These are phyloP conservation scores for Synergus gifuensis DNA, from an alignment of 2,888 invertebrate species.

Conservation along the genomic window DNA sequence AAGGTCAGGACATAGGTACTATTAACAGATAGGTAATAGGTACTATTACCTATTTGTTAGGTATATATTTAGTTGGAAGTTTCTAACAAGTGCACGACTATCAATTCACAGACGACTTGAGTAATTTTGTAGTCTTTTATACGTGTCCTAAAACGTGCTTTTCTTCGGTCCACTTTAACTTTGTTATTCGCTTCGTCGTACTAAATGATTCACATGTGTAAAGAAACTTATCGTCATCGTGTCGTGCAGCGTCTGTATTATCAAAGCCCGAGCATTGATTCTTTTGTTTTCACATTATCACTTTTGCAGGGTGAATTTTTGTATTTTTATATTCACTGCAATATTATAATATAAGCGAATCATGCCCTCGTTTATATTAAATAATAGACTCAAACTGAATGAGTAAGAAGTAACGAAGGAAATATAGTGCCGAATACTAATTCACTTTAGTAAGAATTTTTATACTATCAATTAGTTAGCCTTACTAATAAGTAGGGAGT, in stretches of 20 bases:
- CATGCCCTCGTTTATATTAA: no score
- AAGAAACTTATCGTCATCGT: conserved; percentile 10
- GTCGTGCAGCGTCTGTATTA: neutral
- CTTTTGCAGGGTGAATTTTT: neutral
- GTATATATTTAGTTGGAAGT: neutral
- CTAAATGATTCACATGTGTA: conserved; percentile 23
- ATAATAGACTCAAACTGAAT: no score
- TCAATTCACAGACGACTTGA: neutral
- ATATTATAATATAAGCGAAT: no score
- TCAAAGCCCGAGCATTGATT: neutral
- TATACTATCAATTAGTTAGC: no score
- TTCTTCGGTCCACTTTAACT: conserved; percentile 11
- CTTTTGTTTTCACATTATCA: neutral
- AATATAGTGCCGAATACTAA: no score
- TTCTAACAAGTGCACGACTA: neutral
- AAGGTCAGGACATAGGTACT: neutral
- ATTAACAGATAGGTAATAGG: no score
- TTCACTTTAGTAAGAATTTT: no score
- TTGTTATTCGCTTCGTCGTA: conserved; percentile 6
- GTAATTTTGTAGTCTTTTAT: conserved; percentile 1
- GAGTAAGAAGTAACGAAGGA: no score
- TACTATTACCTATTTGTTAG: no score
- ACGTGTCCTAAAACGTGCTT: neutral
- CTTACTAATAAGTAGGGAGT: no score
- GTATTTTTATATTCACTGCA: no score